A percentile compares a stretch with the other conserved stretches of the same genome.
These are phyloP conservation scores for Gymnoscopelus braueri DNA, from an alignment of 2,797 vertebrate genomes.

Conservation along the genomic window DNA sequence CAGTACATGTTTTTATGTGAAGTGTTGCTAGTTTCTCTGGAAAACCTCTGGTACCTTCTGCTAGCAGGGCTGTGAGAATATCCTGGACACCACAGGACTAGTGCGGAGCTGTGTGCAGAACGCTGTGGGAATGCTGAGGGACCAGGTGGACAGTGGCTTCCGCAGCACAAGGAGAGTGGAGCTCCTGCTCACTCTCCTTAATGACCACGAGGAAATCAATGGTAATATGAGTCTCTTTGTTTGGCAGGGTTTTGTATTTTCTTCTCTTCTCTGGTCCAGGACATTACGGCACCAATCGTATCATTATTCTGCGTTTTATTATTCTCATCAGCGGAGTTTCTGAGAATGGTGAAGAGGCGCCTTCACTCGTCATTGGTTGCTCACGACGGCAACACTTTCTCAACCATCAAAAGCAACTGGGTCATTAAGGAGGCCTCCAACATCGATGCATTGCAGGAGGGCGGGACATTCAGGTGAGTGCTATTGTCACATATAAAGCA, in stretches of 20 bases:
- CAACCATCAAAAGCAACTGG: slow-evolving; percentile 84
- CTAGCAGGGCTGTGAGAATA: slow-evolving; percentile 51
- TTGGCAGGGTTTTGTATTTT: not conserved
- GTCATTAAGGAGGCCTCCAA: slow-evolving; percentile 89
- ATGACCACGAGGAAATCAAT: slow-evolving; percentile 66
- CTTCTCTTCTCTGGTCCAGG: not conserved
- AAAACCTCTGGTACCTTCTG: not conserved
- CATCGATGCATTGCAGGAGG: slow-evolving; percentile 92
- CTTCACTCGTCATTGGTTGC: slow-evolving; percentile 80
- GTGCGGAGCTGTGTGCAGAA: slow-evolving; percentile 92
- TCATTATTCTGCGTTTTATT: not conserved
- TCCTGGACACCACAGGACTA: slow-evolving; percentile 88
- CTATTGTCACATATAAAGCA: not conserved
- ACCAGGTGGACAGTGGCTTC: slow-evolving; percentile 73
- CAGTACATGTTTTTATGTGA: no score
- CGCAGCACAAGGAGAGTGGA: slow-evolving; percentile 86
- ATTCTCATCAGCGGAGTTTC: slow-evolving; percentile 82
- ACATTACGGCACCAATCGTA: slow-evolving; percentile 2
- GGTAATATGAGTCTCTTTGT: slow-evolving; percentile 64
- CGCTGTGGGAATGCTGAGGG: slow-evolving; percentile 89
- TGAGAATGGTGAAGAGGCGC: slow-evolving; percentile 82
- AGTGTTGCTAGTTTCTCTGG: no score
- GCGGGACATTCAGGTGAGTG: slow-evolving; percentile 93
- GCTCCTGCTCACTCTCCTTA: slow-evolving; percentile 87
- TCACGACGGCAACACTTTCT: slow-evolving; percentile 77